Conservation (phyloP, 2,888 invertebrate species). For the Neocrepidodera transversa region DNA sequence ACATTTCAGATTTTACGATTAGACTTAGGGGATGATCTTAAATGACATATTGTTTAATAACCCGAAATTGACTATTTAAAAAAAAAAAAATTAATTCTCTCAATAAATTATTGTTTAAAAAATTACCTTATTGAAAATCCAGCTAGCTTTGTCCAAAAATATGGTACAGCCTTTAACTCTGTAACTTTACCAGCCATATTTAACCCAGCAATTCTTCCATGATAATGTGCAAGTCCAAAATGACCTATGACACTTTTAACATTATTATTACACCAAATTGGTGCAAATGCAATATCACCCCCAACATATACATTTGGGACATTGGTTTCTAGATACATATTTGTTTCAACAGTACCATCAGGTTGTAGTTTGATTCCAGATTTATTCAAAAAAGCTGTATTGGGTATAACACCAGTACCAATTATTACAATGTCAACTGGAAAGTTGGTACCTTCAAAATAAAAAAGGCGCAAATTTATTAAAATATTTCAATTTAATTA, state of each 20-base stretch:
- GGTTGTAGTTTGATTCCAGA: conserved; percentile 72
- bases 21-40: no score
- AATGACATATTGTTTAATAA: no score
- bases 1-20: no score
- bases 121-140: conserved; percentile 2
- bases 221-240: conserved; percentile 88
- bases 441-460: conserved; percentile 64
- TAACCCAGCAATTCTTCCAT: conserved; percentile 84
- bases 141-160: conserved; percentile 88
- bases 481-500: not conserved
- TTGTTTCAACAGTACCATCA: conserved; percentile 70
- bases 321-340: conserved; percentile 79
- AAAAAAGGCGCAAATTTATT: not conserved
- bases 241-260: conserved; percentile 78
- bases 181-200: conserved; percentile 79
- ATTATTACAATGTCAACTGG: conserved; percentile 82
- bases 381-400: conserved; percentile 79
- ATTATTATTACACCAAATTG: conserved; percentile 71
- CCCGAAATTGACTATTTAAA: no score
- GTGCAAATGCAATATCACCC: conserved; percentile 90
- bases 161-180: conserved; percentile 77
- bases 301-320: conserved; percentile 82
- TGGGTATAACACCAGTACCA: conserved; percentile 82
- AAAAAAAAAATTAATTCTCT: no score
- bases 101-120: no score